These are phyloP conservation scores for Ahaetulla prasina DNA, from an alignment of 2,113 vertebrate species.

Conservation along the genomic window DNA sequence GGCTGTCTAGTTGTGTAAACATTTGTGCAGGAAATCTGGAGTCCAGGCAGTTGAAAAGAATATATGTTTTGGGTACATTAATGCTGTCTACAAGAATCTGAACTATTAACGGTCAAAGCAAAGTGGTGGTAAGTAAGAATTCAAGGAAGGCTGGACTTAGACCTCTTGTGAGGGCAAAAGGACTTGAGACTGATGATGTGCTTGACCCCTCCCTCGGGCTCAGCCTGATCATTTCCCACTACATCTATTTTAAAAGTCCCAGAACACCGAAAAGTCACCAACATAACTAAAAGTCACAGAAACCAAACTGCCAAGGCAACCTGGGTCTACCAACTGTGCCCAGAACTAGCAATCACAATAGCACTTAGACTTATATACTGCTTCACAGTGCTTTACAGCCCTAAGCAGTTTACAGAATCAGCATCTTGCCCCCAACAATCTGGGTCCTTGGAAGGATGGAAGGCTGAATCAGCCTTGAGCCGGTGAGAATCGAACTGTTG, in stretches of 20 bases:
- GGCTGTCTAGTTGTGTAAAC: background rate
- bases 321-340: background rate
- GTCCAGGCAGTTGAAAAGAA: background rate
- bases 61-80: background rate
- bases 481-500: too few species aligned
- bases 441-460: too few species aligned
- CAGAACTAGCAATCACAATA: background rate
- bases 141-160: background rate
- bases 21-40: background rate
- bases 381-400: too few species aligned
- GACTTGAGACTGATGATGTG: too few species aligned
- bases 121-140: background rate
- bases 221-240: too few species aligned
- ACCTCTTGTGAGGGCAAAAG: too few species aligned
- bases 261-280: background rate
- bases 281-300: background rate
- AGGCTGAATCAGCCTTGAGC: too few species aligned
- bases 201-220: too few species aligned
- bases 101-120: background rate
- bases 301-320: background rate
- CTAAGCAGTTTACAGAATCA: too few species aligned
- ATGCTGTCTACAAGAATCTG: background rate
- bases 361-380: too few species aligned
- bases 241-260: background rate
- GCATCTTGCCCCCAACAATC: too few species aligned